Conservation (phyloP, 2,113 vertebrate genomes). For the Typhlomys cinereus region DNA sequence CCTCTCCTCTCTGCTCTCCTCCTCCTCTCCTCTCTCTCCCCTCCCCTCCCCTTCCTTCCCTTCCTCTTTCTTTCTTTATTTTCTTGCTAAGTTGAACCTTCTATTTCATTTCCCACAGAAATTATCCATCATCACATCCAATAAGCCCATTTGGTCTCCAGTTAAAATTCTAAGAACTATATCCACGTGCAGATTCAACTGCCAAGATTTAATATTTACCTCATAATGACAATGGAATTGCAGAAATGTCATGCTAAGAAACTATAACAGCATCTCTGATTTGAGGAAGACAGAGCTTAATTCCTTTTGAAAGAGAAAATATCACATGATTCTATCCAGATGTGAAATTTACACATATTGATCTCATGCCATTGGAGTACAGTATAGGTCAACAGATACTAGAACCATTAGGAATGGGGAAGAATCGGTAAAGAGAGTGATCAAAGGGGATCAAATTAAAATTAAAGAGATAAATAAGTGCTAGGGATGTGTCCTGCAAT, state of each 20-base stretch:
- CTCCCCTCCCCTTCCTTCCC: background rate
- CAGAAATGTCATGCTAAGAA: background rate
- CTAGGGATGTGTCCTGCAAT: background rate
- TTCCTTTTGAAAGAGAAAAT: background rate
- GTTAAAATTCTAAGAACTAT: background rate
- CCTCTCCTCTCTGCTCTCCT: too few species aligned
- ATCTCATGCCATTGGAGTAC: too few species aligned
- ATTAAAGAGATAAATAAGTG: background rate
- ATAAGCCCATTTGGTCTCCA: background rate
- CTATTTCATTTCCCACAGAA: background rate
- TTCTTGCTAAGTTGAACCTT: background rate
- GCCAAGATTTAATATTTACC: background rate
- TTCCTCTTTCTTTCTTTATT: background rate
- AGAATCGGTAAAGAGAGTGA: background rate
- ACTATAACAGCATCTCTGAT: background rate
- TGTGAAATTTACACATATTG: background rate
- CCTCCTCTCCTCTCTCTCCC: too few species aligned
- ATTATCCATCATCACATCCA: background rate
- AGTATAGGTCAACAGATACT: background rate
- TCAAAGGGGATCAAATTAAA: background rate
- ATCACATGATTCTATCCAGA: background rate
- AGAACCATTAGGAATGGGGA: too few species aligned
- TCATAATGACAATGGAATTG: background rate
- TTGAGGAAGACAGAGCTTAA: background rate
- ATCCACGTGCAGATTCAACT: accelerated